Evolutionary conservation across 2,888 invertebrate species (phyloP).

Genomic region (Erebia epiphron): DNA sequence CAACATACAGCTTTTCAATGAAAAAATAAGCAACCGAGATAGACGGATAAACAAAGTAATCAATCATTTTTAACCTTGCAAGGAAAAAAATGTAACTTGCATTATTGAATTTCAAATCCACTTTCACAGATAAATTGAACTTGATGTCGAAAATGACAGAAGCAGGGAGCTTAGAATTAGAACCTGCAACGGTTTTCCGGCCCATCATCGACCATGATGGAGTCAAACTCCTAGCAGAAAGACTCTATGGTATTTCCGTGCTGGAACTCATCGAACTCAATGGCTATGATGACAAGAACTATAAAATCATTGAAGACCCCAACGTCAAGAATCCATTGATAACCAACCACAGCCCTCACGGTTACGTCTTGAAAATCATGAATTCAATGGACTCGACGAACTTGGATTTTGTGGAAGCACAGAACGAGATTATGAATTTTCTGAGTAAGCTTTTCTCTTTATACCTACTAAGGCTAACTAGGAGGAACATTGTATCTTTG

Average conservation of each 20-base stretch:
- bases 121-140: neutral
- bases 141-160: conserved; percentile 26
- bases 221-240: conserved; percentile 78
- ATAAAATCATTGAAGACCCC: conserved; percentile 83
- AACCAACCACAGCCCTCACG: conserved; percentile 78
- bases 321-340: conserved; percentile 85
- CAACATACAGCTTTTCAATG: neutral
- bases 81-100: no score
- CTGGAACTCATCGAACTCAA: conserved; percentile 84
- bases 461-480: no score
- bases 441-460: conserved; percentile 79
- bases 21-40: neutral
- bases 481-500: no score
- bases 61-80: no score
- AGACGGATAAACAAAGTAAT: neutral
- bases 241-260: conserved; percentile 85
- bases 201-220: conserved; percentile 80
- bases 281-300: conserved; percentile 92
- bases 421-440: conserved; percentile 88
- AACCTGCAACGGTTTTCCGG: conserved; percentile 82
- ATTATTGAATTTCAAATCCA: neutral
- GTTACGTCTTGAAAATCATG: conserved; percentile 92
- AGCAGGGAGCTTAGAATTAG: conserved; percentile 46
- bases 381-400: conserved; percentile 92
- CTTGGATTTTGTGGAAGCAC: conserved; percentile 86